Base-by-base conservation (phyloP, 2,888 invertebrate genomes). In the Tenthredo amoena region DNA sequence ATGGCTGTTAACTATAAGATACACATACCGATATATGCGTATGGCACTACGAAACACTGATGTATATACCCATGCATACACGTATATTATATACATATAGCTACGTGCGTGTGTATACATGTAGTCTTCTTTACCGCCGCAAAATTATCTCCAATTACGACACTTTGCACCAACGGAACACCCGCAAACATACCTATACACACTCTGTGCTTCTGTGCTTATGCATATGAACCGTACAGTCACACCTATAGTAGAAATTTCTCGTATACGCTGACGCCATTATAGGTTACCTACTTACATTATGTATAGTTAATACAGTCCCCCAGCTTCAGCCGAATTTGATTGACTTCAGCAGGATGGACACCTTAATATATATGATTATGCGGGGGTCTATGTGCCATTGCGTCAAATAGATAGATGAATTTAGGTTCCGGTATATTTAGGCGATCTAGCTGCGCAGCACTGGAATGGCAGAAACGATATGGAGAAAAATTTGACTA, bases 101-200 rank as follows among this genome's bases (percentile, higher is more conserved):
- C 10, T 31, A 71, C 7, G 2, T 12, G 7, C 26, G 21, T 31
- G 34, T 10, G 18, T 34, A 34, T 71, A 71, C 15, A 43, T 47
- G 18, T n/a, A 74, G 72, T 43, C n/a, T 9, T 74, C 72, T 40
- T 74, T 43, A 74, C 72, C 40, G 43, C 72, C 72, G 43, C 72
- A 43, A 74, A 74, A 74, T 74, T 40, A 43, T 74, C 72, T 74
- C 72, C 72, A 74, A 74, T 74, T 74, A 74, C 72, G 72, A 74
- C 40, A 43, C 72, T 74, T 12, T 43, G 40, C 72, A 74, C 40
- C 43, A 74, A 43, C 72, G 43, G 21, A 43, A 74, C 72, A 74
- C 40, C 43, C 43, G 72, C 72, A 43, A 43, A 43, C 72, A 26
- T 1, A 74, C 72, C n/a, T n/a, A 74, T 40, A 43, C 40, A n/a